phyloP scores from a whole-genome alignment of 2,113 vertebrate genomes.

The Mus pahari region DNA sequence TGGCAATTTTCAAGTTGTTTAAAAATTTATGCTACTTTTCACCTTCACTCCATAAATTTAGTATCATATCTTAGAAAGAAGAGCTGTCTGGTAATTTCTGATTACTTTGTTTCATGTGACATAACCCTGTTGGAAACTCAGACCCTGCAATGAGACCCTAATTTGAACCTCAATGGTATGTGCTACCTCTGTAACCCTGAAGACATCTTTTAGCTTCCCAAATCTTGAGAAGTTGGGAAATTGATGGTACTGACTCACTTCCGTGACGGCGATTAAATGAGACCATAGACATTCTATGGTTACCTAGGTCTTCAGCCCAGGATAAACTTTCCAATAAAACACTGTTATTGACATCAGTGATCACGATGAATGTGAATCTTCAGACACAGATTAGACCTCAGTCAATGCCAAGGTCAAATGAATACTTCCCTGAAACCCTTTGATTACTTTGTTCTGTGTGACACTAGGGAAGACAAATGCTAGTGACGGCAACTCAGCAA shows the following conservation, averaged over 20 bases:
- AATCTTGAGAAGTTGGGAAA: not conserved
- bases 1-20: not conserved
- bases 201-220: not conserved
- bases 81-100: not conserved
- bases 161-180: not conserved
- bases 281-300: not conserved
- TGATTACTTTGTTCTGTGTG: not conserved
- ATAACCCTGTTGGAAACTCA: not conserved
- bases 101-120: not conserved
- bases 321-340: not conserved
- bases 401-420: conserved; percentile 31
- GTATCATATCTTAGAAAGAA: not conserved
- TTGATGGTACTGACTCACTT: not conserved
- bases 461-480: not conserved
- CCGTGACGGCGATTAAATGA: not conserved
- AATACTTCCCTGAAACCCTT: not conserved
- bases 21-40: not conserved
- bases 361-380: not conserved
- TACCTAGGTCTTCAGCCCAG: not conserved
- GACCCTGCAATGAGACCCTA: conserved; percentile 5
- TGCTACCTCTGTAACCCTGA: not conserved
- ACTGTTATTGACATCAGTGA: not conserved
- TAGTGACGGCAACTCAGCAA: not conserved
- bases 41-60: not conserved
- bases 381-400: not conserved